Evolutionary conservation across 1,140 invertebrate genomes (phyloP), one percentile per base, ranked within the genome.

Genomic region (Batillaria attramentaria): DNA sequence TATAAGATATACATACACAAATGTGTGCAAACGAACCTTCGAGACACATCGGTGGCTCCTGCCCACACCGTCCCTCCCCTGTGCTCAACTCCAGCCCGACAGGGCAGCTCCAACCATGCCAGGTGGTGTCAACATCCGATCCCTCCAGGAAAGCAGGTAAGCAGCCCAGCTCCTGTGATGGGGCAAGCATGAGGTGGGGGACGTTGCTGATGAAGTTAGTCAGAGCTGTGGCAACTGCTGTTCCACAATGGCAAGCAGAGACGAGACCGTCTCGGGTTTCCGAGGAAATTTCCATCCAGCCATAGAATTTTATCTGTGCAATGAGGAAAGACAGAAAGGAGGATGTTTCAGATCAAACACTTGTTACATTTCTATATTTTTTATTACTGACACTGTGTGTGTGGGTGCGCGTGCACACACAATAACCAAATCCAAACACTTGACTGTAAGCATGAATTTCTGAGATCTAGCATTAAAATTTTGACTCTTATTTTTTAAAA

Each of bases 81-180:
- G 39, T 37, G 6, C 16, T 28, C 68, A 70, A 28, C 20, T 28
- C 68, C 41, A 70, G 68, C 28, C 68, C 68, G 10, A 42, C n/a
- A 13, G 68, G 68, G 20, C 68, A 70, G 6, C 41, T 46, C 68
- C 68, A 70, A 6, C 68, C 20, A 24, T 46, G 68, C n/a, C 50
- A 39, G 20, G 39, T 70, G 39, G 68, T 70, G 68, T 70, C 68
- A 24, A 70, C 68, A 28, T 39, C 43, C n/a, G 43, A 4, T 28
- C 42, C 31, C 41, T 70, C 24, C 41, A 70, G 39, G 42, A 70
- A 70, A 28, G 68, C 68, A 2, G 68, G 68, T 20, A 31, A 20
- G n/a, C 68, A 70, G 68, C 68, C 42, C 41, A 70, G 41, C 42
- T 70, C 68, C 39, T 70, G 68, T 4, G 68, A 70, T 3, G 41